These are phyloP conservation scores for Folsomia manolachei DNA, from an alignment of 2,888 invertebrate genomes.

Conservation along the genomic window DNA sequence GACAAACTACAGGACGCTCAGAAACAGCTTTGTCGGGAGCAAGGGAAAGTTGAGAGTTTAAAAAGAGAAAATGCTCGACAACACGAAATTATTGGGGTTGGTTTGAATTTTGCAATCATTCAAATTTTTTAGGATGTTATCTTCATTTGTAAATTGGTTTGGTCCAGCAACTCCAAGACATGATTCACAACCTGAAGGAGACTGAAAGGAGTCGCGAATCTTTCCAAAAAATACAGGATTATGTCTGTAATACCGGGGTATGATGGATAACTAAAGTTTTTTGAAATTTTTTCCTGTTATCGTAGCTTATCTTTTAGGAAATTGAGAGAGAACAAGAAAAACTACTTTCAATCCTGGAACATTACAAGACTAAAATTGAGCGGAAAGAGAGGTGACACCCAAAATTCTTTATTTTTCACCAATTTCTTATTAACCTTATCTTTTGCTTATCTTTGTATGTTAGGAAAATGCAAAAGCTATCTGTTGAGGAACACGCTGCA, in stretches of 20 bases:
- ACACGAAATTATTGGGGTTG: constrained; percentile 3
- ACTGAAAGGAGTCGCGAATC: neutral
- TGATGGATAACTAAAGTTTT: too few species aligned
- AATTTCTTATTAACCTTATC: neutral
- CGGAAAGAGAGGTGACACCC: neutral
- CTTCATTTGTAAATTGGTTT: neutral
- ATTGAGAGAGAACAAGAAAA: neutral
- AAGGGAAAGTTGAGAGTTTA: neutral
- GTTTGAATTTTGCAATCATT: neutral
- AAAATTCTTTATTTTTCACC: too few species aligned
- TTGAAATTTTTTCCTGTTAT: too few species aligned
- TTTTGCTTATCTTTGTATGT: neutral
- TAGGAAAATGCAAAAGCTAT: neutral
- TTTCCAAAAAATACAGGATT: too few species aligned
- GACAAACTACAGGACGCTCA: neutral
- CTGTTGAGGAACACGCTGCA: neutral
- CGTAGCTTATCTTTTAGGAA: too few species aligned
- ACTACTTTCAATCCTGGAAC: neutral
- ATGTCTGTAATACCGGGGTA: too few species aligned
- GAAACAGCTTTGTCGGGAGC: neutral
- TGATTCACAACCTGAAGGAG: neutral
- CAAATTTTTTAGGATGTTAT: neutral
- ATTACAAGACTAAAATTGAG: neutral
- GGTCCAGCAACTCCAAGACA: neutral
- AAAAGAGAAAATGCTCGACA: neutral